phyloP scores from a whole-genome alignment of 2,797 vertebrate genomes.

The Enteromius thamalakanensis region DNA sequence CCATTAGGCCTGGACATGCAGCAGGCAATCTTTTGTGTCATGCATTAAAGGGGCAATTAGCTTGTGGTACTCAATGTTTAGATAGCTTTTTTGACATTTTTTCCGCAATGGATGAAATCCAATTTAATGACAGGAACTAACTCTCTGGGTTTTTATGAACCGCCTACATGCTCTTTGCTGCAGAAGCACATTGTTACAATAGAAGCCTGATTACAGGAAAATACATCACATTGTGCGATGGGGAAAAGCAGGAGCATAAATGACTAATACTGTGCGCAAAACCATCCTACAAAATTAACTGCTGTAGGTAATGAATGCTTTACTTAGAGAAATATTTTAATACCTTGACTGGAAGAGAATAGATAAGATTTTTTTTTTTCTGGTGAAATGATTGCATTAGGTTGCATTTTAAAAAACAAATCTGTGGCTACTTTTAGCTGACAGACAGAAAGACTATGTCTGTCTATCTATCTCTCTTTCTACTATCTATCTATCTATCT shows the following conservation, averaged over 20 bases:
- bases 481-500: not conserved
- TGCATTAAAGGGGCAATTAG: conserved; percentile 61
- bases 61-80: conserved; percentile 57
- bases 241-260: conserved; percentile 46
- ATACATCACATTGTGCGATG: conserved; percentile 45
- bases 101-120: conserved; percentile 55
- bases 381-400: conserved; percentile 13
- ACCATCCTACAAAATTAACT: conserved; percentile 49
- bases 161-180: conserved; percentile 61
- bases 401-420: conserved; percentile 1
- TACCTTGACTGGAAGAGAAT: conserved; percentile 21
- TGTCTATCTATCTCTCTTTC: not conserved
- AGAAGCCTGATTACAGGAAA: conserved; percentile 58
- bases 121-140: conserved; percentile 63
- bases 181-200: conserved; percentile 62
- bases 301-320: conserved; percentile 14
- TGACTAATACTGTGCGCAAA: conserved; percentile 50
- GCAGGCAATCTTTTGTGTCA: conserved; percentile 47
- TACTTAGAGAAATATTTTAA: conserved; percentile 21
- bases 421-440: not conserved
- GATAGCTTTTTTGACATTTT: conserved; percentile 51
- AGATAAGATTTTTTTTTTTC: conserved; percentile 29
- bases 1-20: conserved; percentile 46
- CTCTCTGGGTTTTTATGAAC: conserved; percentile 56
- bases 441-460: not conserved